A percentile compares a stretch with the other conserved stretches of the same genome.
Conservation (phyloP, 2,797 vertebrate species). For the Lemur catta region DNA sequence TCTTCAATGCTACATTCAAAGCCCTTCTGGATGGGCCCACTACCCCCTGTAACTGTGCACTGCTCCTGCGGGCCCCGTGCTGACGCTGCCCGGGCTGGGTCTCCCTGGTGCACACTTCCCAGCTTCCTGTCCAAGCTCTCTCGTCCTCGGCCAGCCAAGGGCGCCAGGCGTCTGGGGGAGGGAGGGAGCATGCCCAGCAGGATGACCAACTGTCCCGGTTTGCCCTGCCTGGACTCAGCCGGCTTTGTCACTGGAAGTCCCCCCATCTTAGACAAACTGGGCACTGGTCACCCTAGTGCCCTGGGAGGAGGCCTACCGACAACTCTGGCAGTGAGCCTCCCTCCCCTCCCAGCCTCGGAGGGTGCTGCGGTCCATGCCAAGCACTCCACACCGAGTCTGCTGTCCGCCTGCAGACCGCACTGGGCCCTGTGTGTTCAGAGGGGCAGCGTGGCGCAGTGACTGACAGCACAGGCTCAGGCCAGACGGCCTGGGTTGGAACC, state of each 20-base stretch:
- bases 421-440: not conserved
- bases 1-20: not conserved
- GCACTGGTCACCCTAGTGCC: not conserved
- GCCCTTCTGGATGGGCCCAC: not conserved
- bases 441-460: accelerated
- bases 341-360: not conserved
- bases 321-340: not conserved
- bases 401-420: not conserved
- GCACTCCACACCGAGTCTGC: not conserved
- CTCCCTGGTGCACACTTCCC: not conserved
- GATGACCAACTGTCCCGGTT: not conserved
- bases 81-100: not conserved
- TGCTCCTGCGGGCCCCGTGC: not conserved
- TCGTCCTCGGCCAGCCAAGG: not conserved
- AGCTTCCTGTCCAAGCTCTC: not conserved
- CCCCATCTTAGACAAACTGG: not conserved
- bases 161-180: not conserved
- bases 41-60: not conserved
- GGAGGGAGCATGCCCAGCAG: not conserved
- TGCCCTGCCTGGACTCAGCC: not conserved
- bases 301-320: not conserved
- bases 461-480: not conserved
- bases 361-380: not conserved
- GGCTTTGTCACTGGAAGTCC: not conserved
- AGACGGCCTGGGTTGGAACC: not conserved